Base-by-base conservation (phyloP, 2,888 invertebrate species). In the Scrobipalpa costella region DNA sequence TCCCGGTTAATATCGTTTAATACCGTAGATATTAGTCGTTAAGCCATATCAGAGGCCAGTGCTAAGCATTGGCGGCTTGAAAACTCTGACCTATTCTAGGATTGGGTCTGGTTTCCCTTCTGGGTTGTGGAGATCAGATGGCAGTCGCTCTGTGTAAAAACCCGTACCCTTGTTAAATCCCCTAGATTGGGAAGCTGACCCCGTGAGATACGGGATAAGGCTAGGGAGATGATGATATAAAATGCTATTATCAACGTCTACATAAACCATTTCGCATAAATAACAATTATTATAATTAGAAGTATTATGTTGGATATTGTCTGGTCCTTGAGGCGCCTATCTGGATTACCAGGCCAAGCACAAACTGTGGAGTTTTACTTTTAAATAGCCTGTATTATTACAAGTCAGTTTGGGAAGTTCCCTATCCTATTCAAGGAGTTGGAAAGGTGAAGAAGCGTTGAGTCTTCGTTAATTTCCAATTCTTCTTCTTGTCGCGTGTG, bases 371-470 rank as follows among this genome's bases (percentile, higher is more conserved):
- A 15, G 38, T n/a, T n/a, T 58, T 38, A 17, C n/a, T 36, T 57
- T 27, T 13, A 58, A 58, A 58, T 40, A 15, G 57, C 57, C 36
- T 21, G 9, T 21, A 52, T 52, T 21, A 50, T 50, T 52, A 9
- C 50, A 21, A 52, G 50, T 27, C 13, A 21, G 13, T 27, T 27
- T 52, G 21, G 21, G 13, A 52, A 21, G 50, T 52, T 52, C 21
- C 50, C 27, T 44, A 52, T 52, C 13, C 21, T 11, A 1, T 19
- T 7, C 11, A 19, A 19, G 50, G 19, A 21, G 11, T 21, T 21
- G 2, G 21, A 52, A 52, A 21, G 50, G 6, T 52, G 27, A 11
- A 52, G 27, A 11, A 13, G 50, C 50, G 21, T 13, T 27, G 50
- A 21, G 21, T 52, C 27, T 27, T 27, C 27, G 27, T 27, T 27